Evolutionary conservation across 2,113 vertebrate species (phyloP).

Genomic region (Diphyllodes magnificus): DNA sequence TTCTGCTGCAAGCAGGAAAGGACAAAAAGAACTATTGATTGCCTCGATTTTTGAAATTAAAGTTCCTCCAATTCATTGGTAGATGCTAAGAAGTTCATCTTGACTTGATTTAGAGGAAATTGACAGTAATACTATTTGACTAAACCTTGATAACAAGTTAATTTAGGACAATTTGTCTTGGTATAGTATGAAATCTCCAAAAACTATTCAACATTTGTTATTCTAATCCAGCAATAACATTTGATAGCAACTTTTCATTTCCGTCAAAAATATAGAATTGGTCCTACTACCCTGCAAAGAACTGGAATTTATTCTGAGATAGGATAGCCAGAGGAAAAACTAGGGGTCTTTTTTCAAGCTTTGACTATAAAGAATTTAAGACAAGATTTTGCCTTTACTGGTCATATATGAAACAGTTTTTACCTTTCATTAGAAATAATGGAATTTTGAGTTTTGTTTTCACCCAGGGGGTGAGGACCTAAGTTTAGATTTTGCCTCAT

Average conservation of each 20-base stretch:
- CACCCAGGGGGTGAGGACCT: not conserved
- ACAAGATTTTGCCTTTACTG: not conserved
- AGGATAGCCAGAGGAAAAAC: not conserved
- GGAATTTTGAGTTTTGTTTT: not conserved
- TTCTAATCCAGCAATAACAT: not conserved
- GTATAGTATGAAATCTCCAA: not conserved
- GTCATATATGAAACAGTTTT: not conserved
- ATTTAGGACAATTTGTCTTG: not conserved
- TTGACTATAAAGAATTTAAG: not conserved
- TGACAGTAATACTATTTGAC: not conserved
- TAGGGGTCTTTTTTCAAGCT: not conserved
- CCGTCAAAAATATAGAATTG: not conserved
- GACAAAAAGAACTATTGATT: not conserved
- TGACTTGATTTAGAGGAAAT: not conserved
- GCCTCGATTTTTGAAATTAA: not conserved
- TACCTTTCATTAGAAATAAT: not conserved
- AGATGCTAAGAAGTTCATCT: not conserved
- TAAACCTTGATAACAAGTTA: not conserved
- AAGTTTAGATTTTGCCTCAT: not conserved
- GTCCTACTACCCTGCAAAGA: not conserved
- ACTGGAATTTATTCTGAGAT: not conserved
- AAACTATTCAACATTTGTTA: not conserved
- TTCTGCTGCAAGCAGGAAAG: not conserved
- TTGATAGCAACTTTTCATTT: not conserved
- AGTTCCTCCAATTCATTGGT: not conserved